Evolutionary conservation across 2,888 invertebrate species (phyloP).

Genomic region (Parelbella ahira): DNA sequence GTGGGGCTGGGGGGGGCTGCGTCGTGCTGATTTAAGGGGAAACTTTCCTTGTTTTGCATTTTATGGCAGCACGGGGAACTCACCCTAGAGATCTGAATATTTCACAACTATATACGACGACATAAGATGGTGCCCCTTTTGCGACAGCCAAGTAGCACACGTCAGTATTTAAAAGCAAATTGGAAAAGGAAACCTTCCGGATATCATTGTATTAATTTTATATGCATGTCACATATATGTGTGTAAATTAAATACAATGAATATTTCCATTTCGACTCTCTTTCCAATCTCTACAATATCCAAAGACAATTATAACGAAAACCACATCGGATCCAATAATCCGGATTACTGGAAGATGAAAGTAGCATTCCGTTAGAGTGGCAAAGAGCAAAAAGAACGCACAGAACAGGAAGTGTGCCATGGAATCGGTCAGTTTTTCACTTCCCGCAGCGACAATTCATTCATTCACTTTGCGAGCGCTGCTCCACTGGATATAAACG

Average conservation of each 20-base stretch:
- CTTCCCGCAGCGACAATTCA: constrained; percentile 48
- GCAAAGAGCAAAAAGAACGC: constrained; percentile 29
- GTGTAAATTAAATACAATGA: too few relatives aligned
- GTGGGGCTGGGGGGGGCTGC: constrained; percentile 39
- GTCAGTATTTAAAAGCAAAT: constrained; percentile 1
- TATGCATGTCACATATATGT: too few relatives aligned
- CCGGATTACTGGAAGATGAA: constrained; percentile 27
- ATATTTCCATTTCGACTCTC: too few relatives aligned
- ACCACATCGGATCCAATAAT: constrained; percentile 8
- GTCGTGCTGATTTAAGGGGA: constrained; percentile 67
- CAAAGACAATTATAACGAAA: too few relatives aligned
- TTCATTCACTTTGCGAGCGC: constrained; percentile 53
- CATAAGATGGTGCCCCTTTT: constrained; percentile 61
- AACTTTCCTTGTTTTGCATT: constrained; percentile 76
- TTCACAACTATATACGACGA: constrained; percentile 59
- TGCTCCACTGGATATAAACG: constrained; percentile 43
- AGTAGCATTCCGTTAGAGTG: constrained; percentile 25
- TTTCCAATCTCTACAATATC: too few relatives aligned
- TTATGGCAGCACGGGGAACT: constrained; percentile 61
- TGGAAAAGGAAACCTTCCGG: not conserved
- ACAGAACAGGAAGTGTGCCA: constrained; percentile 39
- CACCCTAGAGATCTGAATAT: constrained; percentile 73
- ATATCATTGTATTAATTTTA: constrained; percentile 1
- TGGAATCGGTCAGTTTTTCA: constrained; percentile 43
- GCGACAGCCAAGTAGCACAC: constrained; percentile 46